Conservation (phyloP, 1,140 invertebrate species). For the Lordiphosa mommai region DNA sequence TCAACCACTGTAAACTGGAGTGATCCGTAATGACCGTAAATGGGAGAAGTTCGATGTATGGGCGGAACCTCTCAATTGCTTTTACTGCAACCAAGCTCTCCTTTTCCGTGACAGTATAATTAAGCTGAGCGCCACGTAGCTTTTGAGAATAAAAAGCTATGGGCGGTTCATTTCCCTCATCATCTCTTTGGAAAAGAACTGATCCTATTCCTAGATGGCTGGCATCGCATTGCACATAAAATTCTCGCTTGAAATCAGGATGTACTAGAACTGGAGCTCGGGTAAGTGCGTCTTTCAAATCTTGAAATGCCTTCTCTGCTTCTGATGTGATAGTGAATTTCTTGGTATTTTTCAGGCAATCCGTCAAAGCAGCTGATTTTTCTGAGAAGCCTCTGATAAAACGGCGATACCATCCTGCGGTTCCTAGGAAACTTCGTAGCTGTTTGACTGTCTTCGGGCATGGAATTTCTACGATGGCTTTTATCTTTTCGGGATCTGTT, state of each 20-base stretch:
- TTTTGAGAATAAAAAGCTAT: conserved; percentile 2
- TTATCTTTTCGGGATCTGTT: conserved; percentile 31
- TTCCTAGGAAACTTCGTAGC: conserved; percentile 10
- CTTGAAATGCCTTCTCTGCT: neutral
- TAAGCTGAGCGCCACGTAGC: neutral
- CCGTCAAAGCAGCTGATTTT: conserved; percentile 1
- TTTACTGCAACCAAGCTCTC: conserved; percentile 1
- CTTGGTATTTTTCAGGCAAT: neutral
- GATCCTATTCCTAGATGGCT: neutral
- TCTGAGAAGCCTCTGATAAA: conserved; percentile 11
- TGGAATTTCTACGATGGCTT: conserved; percentile 17
- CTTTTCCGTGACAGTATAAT: conserved; percentile 9
- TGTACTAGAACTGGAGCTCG: neutral
- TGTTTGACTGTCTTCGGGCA: conserved; percentile 5
- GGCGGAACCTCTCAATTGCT: neutral
- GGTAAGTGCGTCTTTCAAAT: neutral
- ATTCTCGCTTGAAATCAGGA: neutral
- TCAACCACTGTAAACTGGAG: neutral
- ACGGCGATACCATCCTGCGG: conserved; percentile 11
- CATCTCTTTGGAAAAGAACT: neutral
- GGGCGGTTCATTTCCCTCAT: neutral
- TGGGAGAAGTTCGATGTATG: neutral
- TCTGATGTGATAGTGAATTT: neutral
- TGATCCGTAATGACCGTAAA: conserved; percentile 1
- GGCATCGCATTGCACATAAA: conserved; percentile 4